A percentile compares a stretch with the other conserved stretches of the same genome.
Conservation (phyloP, 2,888 invertebrate species). For the Noctua comes region DNA sequence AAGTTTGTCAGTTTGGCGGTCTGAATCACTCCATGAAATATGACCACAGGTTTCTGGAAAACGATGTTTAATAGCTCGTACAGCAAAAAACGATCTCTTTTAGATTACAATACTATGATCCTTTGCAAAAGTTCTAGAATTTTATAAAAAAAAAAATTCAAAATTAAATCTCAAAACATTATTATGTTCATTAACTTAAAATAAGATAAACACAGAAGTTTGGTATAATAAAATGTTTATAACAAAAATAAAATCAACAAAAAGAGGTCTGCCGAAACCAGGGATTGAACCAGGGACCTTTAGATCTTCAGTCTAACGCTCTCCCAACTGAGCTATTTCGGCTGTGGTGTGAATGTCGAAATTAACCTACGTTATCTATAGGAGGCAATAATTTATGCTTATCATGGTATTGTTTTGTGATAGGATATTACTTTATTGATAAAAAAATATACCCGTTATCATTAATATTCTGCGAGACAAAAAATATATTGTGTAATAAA, state of each 20-base stretch:
- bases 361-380: slow-evolving; percentile 34
- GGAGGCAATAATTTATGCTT: neutral
- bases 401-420: neutral
- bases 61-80: no score
- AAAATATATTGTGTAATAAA: neutral
- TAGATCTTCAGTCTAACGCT: slow-evolving; percentile 82
- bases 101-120: no score
- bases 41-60: no score
- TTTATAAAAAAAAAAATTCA: no score
- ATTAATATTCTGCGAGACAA: neutral
- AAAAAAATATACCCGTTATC: neutral
- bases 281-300: slow-evolving; percentile 82
- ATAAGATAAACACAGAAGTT: neutral
- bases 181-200: neutral
- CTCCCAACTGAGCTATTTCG: slow-evolving; percentile 88
- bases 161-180: no score
- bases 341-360: slow-evolving; percentile 41
- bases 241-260: slow-evolving; percentile 14
- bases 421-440: neutral
- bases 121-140: no score
- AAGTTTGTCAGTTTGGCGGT: no score
- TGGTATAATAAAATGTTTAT: neutral
- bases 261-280: slow-evolving; percentile 76
- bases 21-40: no score
- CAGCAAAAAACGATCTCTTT: no score